These are phyloP conservation scores for Xestia c-nigrum DNA, from an alignment of 2,888 invertebrate species.

Conservation along the genomic window DNA sequence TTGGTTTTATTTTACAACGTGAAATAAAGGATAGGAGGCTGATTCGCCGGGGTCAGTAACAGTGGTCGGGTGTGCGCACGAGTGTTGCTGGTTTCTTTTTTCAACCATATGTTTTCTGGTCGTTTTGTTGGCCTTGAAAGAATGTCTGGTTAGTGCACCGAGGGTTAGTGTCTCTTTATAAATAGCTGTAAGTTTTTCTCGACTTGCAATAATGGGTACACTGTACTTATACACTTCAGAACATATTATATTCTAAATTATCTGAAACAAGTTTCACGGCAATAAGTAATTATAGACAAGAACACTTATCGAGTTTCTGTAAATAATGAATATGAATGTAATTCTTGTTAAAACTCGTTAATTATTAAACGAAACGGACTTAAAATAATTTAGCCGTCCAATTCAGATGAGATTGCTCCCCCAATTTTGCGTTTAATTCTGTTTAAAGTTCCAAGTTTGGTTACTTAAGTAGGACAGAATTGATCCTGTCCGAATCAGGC, in stretches of 20 bases:
- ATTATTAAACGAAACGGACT: conserved; percentile 38
- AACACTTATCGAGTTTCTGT: conserved; percentile 19
- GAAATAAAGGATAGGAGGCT: conserved; percentile 79
- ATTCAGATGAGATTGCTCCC: conserved; percentile 50
- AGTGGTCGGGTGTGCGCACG: conserved; percentile 73
- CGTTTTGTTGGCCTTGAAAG: conserved; percentile 88
- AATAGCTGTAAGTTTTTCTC: conserved; percentile 78
- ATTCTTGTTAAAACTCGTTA: conserved; percentile 32
- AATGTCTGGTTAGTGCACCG: conserved; percentile 85
- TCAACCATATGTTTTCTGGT: conserved; percentile 88
- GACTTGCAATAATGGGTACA: conserved; percentile 51
- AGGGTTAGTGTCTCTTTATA: conserved; percentile 82
- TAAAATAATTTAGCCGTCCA: conserved; percentile 47
- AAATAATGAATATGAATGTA: conserved; percentile 29
- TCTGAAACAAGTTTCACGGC: conserved; percentile 30
- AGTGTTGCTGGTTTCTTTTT: conserved; percentile 83
- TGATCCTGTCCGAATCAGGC: conserved; percentile 36
- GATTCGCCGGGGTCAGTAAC: conserved; percentile 74
- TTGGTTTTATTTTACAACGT: conserved; percentile 71
- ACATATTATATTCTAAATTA: conserved; percentile 36
- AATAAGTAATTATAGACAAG: conserved; percentile 12
- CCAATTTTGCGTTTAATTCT: conserved; percentile 51
- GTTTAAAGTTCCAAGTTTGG: conserved; percentile 53
- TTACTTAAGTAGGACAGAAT: conserved; percentile 45
- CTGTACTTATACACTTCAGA: conserved; percentile 54